Percentiles rank a stretch among this genome's conserved stretches.
phyloP scores from a whole-genome alignment of 2,888 invertebrate species.

The Vanessa cardui region DNA sequence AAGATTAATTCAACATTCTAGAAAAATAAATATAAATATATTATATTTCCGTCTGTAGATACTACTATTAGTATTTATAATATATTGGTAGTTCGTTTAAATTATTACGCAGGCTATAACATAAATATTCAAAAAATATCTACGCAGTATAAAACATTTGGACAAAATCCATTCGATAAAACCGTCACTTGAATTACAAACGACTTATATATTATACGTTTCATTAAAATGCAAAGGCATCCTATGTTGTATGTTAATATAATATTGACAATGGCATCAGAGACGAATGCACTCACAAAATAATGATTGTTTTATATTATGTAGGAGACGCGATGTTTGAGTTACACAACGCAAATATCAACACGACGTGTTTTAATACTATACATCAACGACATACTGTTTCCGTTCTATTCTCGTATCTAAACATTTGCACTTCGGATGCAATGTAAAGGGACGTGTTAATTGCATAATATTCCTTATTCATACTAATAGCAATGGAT shows the following conservation, averaged over 20 bases:
- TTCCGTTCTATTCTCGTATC: slow-evolving; percentile 63
- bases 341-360: slow-evolving; percentile 47
- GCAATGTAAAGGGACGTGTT: slow-evolving; percentile 33
- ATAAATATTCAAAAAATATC: too few relatives aligned
- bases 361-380: slow-evolving; percentile 44
- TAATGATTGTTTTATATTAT: slow-evolving; percentile 15
- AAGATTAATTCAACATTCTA: too few relatives aligned
- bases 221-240: not conserved
- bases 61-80: too few relatives aligned
- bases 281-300: slow-evolving; percentile 18
- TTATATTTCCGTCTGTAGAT: too few relatives aligned
- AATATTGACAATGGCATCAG: slow-evolving; percentile 25
- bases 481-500: not conserved
- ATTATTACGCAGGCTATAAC: too few relatives aligned
- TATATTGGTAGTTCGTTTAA: too few relatives aligned
- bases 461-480: slow-evolving; percentile 23
- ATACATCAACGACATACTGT: slow-evolving; percentile 48
- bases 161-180: too few relatives aligned
- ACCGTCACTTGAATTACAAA: too few relatives aligned
- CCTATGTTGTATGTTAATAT: slow-evolving; percentile 2
- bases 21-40: too few relatives aligned
- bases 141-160: too few relatives aligned
- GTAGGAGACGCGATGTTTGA: slow-evolving; percentile 33
- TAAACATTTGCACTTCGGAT: slow-evolving; percentile 54
- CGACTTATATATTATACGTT: not conserved